Evolutionary conservation across 2,113 vertebrate genomes (phyloP).

Genomic region (Limnothrissa miodon): DNA sequence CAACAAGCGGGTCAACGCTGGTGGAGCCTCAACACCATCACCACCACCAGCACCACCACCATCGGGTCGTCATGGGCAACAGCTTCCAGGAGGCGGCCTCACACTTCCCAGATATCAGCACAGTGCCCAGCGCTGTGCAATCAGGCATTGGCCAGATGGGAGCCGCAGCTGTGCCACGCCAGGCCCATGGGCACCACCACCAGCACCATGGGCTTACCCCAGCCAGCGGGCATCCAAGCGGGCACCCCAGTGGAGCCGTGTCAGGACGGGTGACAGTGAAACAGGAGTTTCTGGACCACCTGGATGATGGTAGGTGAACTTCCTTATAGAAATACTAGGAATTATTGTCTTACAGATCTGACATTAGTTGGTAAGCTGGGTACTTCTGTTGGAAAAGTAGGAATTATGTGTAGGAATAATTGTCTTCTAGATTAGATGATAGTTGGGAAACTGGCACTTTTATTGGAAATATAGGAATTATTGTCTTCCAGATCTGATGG

Average conservation of each 20-base stretch:
- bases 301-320: constrained; percentile 94
- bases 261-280: constrained; percentile 81
- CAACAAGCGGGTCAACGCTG: not conserved
- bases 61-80: constrained; percentile 80
- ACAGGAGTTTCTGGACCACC: constrained; percentile 88
- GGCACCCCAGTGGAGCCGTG: constrained; percentile 70
- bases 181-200: constrained; percentile 53
- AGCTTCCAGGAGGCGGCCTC: constrained; percentile 60
- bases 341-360: no score
- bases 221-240: constrained; percentile 53
- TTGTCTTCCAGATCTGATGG: no score
- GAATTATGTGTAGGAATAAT: no score
- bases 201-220: constrained; percentile 61
- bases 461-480: no score
- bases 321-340: no score
- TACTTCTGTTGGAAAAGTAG: no score
- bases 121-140: constrained; percentile 62
- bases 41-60: constrained; percentile 77
- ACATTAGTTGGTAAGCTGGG: no score
- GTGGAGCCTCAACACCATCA: constrained; percentile 72
- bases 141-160: constrained; percentile 63
- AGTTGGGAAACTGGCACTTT: no score
- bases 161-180: constrained; percentile 35
- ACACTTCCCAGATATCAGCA: constrained; percentile 58
- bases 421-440: no score